Evolutionary conservation across 1,140 invertebrate genomes (phyloP).

Genomic region (Heliconius himera): DNA sequence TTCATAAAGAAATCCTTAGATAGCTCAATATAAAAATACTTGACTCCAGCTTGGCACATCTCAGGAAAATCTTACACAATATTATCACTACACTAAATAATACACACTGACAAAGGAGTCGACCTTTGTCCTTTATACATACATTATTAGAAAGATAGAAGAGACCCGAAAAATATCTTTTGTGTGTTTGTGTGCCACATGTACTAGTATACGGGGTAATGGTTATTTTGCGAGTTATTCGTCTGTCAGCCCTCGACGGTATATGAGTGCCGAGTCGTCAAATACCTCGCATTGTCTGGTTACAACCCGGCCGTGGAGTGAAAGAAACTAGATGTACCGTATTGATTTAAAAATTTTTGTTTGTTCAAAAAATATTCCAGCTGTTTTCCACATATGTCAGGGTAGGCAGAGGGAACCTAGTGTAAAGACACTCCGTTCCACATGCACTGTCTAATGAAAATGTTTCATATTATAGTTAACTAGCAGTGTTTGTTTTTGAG

Average conservation of each 20-base stretch:
- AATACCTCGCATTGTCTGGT: constrained; percentile 40
- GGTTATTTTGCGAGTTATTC: constrained; percentile 59
- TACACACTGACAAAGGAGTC: constrained; percentile 36
- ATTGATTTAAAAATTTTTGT: neutral
- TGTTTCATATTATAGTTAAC: no score
- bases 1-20: neutral
- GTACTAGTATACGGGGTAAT: constrained; percentile 43
- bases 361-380: no score
- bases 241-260: constrained; percentile 46
- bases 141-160: constrained; percentile 54
- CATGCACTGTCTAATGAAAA: no score
- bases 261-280: constrained; percentile 44
- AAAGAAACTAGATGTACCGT: constrained; percentile 33
- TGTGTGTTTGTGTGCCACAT: constrained; percentile 40
- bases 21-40: neutral
- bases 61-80: constrained; percentile 36
- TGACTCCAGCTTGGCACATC: neutral
- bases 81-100: constrained; percentile 40
- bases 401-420: neutral
- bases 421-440: neutral
- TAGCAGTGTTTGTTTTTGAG: no score
- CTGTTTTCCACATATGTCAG: no score
- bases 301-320: constrained; percentile 26
- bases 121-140: constrained; percentile 58
- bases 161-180: constrained; percentile 48